Percentiles rank a stretch among this genome's conserved stretches.
These are phyloP conservation scores for Tanytarsus gracilentus DNA, from an alignment of 2,888 invertebrate species.

Conservation along the genomic window DNA sequence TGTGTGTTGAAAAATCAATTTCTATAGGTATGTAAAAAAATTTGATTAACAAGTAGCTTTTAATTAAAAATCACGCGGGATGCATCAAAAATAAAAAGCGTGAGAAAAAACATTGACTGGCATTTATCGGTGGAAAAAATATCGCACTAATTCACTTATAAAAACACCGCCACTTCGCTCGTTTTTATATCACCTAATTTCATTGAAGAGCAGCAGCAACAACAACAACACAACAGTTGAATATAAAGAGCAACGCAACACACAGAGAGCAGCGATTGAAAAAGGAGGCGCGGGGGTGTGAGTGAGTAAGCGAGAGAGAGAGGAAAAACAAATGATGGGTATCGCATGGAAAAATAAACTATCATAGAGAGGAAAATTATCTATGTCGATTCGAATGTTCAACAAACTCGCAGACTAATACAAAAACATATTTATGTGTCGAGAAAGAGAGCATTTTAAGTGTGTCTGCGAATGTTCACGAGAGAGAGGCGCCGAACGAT, in stretches of 20 bases:
- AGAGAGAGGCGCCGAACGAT: no score
- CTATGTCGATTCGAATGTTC: constrained; percentile 17
- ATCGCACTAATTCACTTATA: not conserved
- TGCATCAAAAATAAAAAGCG: no score
- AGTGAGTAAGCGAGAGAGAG: not conserved
- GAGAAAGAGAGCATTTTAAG: not conserved
- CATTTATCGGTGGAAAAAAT: constrained; percentile 8
- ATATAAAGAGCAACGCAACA: not conserved
- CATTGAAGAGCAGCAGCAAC: constrained; percentile 3
- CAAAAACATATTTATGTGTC: not conserved
- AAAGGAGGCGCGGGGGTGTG: not conserved
- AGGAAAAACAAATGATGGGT: constrained; percentile 1
- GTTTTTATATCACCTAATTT: constrained; percentile 9
- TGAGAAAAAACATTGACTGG: no score
- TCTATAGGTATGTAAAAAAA: no score
- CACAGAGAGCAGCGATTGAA: no score
- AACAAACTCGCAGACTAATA: not conserved
- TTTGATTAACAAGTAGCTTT: no score
- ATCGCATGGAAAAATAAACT: not conserved
- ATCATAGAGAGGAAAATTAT: constrained; percentile 7
- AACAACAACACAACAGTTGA: not conserved
- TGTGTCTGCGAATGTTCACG: no score
- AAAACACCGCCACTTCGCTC: not conserved
- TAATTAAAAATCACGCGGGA: no score
- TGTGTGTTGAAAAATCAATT: no score